Conservation (phyloP, 2,797 vertebrate genomes). For the Caiman crocodilus region DNA sequence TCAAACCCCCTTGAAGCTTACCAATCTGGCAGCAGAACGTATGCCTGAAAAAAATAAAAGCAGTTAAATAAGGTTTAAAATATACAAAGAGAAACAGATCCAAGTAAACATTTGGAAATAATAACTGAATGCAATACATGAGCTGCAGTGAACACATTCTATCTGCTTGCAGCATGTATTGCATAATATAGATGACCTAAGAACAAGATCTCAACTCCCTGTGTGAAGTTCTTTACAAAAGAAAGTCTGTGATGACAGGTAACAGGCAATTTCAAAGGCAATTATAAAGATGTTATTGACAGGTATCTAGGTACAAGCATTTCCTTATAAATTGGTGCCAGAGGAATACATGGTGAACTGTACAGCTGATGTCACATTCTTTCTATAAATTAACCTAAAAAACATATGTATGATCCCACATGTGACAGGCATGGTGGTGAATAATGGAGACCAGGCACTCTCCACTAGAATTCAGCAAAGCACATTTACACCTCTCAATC, state of each 20-base stretch:
- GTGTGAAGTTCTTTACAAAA: conserved; percentile 18
- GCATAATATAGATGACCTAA: conserved; percentile 26
- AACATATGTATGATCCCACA: conserved; percentile 26
- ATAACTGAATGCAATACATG: conserved; percentile 39
- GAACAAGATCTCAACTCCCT: conserved; percentile 9
- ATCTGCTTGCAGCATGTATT: background rate
- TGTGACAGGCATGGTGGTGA: background rate
- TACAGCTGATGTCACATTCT: background rate
- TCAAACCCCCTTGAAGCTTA: background rate
- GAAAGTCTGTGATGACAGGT: conserved; percentile 40
- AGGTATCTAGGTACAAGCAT: conserved; percentile 16
- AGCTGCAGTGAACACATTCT: conserved; percentile 4
- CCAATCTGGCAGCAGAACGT: accelerated
- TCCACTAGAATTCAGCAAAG: background rate
- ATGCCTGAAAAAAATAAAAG: background rate
- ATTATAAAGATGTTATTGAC: conserved; percentile 23
- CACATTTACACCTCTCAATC: background rate
- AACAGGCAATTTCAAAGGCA: conserved; percentile 48
- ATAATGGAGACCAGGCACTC: background rate
- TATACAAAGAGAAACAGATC: background rate
- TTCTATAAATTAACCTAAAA: background rate
- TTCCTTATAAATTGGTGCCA: conserved; percentile 41
- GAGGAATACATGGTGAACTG: conserved; percentile 28
- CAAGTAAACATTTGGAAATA: background rate
- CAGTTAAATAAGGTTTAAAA: background rate